A percentile compares a stretch with the other conserved stretches of the same genome.
Conservation (phyloP, 1,140 invertebrate species). For the Lordiphosa collinella region DNA sequence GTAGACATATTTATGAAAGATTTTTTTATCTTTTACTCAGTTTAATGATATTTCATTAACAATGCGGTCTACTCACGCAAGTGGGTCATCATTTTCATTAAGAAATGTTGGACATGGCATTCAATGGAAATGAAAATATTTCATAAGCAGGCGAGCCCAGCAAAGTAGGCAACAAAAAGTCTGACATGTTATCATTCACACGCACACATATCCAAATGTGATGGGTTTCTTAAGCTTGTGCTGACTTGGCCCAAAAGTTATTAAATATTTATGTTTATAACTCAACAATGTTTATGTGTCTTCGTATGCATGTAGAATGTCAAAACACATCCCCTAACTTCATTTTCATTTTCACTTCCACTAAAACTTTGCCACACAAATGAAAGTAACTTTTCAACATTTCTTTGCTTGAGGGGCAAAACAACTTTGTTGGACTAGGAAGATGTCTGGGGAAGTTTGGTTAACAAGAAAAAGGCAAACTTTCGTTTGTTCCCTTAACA, state of each 20-base stretch:
- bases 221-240: slow-evolving; percentile 28
- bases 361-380: too few relatives aligned
- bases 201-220: slow-evolving; percentile 13
- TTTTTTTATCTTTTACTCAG: too few relatives aligned
- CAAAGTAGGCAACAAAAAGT: slow-evolving; percentile 30
- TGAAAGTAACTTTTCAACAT: too few relatives aligned
- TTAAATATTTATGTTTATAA: too few relatives aligned
- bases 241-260: slow-evolving; percentile 6
- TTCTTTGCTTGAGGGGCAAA: too few relatives aligned
- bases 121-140: slow-evolving; percentile 16
- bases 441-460: too few relatives aligned
- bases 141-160: slow-evolving; percentile 8
- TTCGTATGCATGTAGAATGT: slow-evolving; percentile 5
- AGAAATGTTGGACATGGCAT: slow-evolving; percentile 16
- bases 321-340: slow-evolving; percentile 34
- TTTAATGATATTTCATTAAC: too few relatives aligned
- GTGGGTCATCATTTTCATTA: slow-evolving; percentile 8
- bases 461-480: not conserved
- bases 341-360: slow-evolving; percentile 12
- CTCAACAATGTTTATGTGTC: too few relatives aligned
- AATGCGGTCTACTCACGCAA: slow-evolving; percentile 30
- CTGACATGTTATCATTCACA: slow-evolving; percentile 2
- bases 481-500: not conserved
- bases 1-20: too few relatives aligned
- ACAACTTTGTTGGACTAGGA: too few relatives aligned